phyloP scores from a whole-genome alignment of 2,113 vertebrate species.

The Antidorcas marsupialis region DNA sequence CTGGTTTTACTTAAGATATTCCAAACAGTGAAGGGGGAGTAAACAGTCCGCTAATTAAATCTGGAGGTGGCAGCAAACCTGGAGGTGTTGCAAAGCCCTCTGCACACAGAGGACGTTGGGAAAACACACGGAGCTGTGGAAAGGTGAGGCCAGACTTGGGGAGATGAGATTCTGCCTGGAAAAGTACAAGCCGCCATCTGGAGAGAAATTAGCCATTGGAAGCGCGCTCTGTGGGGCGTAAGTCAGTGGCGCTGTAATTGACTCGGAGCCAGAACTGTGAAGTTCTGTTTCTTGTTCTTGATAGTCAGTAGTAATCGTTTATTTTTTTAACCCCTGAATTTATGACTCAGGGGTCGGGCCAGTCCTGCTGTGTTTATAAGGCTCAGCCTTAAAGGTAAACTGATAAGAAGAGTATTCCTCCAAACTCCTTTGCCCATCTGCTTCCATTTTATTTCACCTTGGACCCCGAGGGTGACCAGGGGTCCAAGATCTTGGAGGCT shows the following conservation, averaged over 20 bases:
- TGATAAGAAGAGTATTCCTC: neutral
- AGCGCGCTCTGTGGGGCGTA: conserved; percentile 16
- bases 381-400: neutral
- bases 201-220: conserved; percentile 37
- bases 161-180: conserved; percentile 19
- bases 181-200: conserved; percentile 54
- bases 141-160: neutral
- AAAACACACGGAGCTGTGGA: neutral
- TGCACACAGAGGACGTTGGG: neutral
- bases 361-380: neutral
- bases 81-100: conserved; percentile 12
- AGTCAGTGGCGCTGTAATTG: neutral
- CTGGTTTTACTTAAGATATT: conserved; percentile 45
- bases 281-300: conserved; percentile 3
- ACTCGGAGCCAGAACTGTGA: conserved; percentile 25
- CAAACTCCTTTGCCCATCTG: neutral
- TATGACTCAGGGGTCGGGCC: neutral
- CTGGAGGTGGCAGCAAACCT: conserved; percentile 22
- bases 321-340: conserved; percentile 29
- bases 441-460: neutral
- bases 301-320: neutral
- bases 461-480: neutral
- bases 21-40: neutral
- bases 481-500: neutral
- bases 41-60: conserved; percentile 31